Evolutionary conservation across 2,797 vertebrate species (phyloP), one percentile per base, ranked within the genome.

Genomic region (Paedocypris micromegethes): DNA sequence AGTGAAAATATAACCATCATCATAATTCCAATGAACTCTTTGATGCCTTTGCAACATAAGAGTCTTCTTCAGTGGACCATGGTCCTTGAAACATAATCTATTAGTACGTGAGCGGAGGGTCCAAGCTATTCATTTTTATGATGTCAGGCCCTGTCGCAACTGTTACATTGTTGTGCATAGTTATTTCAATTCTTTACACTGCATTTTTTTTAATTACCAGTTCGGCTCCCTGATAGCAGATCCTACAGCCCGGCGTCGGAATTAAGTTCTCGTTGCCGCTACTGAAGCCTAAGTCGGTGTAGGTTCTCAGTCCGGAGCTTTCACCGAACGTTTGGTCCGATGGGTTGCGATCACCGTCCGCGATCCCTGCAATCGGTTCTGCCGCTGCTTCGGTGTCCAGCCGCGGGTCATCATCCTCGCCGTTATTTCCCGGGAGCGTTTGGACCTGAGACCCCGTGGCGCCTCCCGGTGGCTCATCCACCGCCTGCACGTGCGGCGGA

Each of bases 211-310:
- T 23, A 23, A 23, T 23, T 23, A 89, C 94, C 93, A 95, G 94
- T 79, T 96, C 93, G 1, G 91, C 85, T 74, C 93, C 93, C 70
- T 95, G 94, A 85, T 95, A 95, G 87, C 94, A 96, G 83, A 96
- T 96, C 83, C 94, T 84, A 83, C 94, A 96, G 87, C 92, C 93
- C 74, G 93, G 93, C 37, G 88, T 91, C 73, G 85, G 90, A 83
- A 85, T 85, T 79, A 85, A 86, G 76, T 88, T 92, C 43, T 91
- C 90, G 81, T 90, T 93, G 90, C 93, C 93, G 80, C 92, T 89
- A 80, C 90, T 88, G 4, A 91, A 94, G 76, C 81, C 80, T 86
- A 89, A 23, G 23, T 23, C 75, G 74, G 75, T 64, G 4, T 48
- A 58, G 39, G 72, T 72, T 66, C 58, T 42, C 66, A 66, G 62